Evolutionary conservation across 1,140 invertebrate genomes (phyloP), one percentile per base, ranked within the genome.

Genomic region (Papilio glaucus): DNA sequence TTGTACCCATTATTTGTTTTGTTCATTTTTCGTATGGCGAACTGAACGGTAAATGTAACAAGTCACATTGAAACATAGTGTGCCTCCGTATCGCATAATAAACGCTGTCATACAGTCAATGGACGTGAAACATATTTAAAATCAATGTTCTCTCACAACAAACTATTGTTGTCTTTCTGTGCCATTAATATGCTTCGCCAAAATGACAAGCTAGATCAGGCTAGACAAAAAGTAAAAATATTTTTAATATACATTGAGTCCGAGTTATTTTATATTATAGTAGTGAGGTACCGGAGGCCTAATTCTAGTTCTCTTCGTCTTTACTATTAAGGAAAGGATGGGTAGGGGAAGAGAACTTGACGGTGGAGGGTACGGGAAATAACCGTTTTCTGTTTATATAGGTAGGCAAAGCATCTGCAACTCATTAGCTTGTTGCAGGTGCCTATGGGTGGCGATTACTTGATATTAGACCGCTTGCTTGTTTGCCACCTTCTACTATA

Each of bases 11-110:
- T 79, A 79, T 80, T 79, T 84, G 80, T 82, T 79, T 84, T 82
- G 73, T 75, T 79, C 80, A 82, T 84, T 84, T 84, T 79, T 76
- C 77, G 68, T 78, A 79, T 72, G 72, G 67, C 79, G 63, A 77
- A 79, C 73, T 71, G 49, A 85, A 87, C 85, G 82, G 84, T 87
- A 85, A 85, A 83, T 74, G 77, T 73, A 81, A 77, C 76, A 82
- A 82, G 78, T 82, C 75, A 83, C 79, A 80, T 83, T 78, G 78
- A 79, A 69, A 53, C 53, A 53, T 69, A 15, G 26, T 69, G 42
- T 49, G 67, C 67, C 42, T 69, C 67, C 29, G 67, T 69, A 42
- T 69, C 67, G 42, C 41, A 53, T 69, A 69, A 69, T 53, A 18
- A 69, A 49, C 42, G n/a, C 41, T 49, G 67, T 69, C 24, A 49